These are phyloP conservation scores for Sinocyclocheilus anophthalmus DNA, from an alignment of 2,113 vertebrate species.

Conservation along the genomic window DNA sequence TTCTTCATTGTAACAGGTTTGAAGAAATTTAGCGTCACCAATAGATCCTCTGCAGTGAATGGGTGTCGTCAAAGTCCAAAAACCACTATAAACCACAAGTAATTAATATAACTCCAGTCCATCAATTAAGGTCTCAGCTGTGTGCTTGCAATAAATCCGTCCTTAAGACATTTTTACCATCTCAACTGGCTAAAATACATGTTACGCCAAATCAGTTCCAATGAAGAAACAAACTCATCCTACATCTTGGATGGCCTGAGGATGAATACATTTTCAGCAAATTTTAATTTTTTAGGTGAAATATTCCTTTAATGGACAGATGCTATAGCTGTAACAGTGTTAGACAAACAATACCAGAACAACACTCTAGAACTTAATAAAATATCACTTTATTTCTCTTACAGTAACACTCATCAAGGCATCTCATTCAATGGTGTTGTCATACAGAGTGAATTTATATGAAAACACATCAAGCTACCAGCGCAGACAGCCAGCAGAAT, in stretches of 20 bases:
- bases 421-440: conserved; percentile 13
- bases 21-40: not conserved
- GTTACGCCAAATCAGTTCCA: too few relatives aligned
- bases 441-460: not conserved
- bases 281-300: not conserved
- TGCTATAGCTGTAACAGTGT: not conserved
- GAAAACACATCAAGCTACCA: not conserved
- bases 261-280: not conserved
- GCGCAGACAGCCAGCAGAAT: not conserved
- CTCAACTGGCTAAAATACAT: too few relatives aligned
- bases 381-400: conserved; percentile 49
- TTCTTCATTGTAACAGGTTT: not conserved
- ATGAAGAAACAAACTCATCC: too few relatives aligned
- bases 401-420: conserved; percentile 37
- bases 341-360: not conserved
- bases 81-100: too few relatives aligned
- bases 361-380: conserved; percentile 29
- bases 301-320: not conserved
- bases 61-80: too few relatives aligned
- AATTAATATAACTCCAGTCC: too few relatives aligned
- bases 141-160: too few relatives aligned
- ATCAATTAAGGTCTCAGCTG: too few relatives aligned
- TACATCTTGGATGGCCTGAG: too few relatives aligned
- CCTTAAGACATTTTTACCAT: too few relatives aligned
- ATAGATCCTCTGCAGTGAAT: not conserved